Conservation (phyloP, 2,888 invertebrate species). For the Aphodius sticticus region DNA sequence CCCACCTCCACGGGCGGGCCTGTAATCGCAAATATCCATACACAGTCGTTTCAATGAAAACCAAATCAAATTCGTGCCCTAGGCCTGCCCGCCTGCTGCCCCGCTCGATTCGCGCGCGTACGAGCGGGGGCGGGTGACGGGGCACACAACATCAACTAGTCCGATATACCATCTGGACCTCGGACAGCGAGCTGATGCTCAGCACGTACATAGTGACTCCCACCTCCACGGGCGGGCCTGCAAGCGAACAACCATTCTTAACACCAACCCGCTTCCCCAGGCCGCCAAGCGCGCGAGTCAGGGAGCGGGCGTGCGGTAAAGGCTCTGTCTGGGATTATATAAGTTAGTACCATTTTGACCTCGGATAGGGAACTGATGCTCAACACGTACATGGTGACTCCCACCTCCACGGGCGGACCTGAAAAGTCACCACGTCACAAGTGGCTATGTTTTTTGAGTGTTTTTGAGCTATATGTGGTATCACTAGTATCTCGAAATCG, state of each 20-base stretch:
- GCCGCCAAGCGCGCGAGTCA: constrained; percentile 58
- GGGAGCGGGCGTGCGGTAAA: constrained; percentile 54
- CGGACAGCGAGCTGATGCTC: constrained; percentile 97
- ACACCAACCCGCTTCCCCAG: constrained; percentile 55
- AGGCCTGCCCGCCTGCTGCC: constrained; percentile 56
- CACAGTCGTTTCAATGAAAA: constrained; percentile 46
- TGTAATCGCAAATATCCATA: constrained; percentile 66
- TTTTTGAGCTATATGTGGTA: constrained; percentile 25
- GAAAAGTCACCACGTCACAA: constrained; percentile 66
- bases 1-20: constrained; percentile 97
- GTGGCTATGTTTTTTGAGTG: constrained; percentile 32
- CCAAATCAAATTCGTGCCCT: constrained; percentile 56
- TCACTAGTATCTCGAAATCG: background rate
- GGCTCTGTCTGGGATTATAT: constrained; percentile 40
- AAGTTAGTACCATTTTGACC: constrained; percentile 88
- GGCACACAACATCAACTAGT: constrained; percentile 47
- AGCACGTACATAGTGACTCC: constrained; percentile 98
- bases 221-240: constrained; percentile 96
- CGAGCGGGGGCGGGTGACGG: constrained; percentile 52
- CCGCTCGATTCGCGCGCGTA: constrained; percentile 51
- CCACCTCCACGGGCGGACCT: constrained; percentile 97
- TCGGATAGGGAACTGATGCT: constrained; percentile 98
- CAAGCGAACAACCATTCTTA: constrained; percentile 63
- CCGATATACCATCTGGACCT: constrained; percentile 90
- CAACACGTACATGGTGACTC: constrained; percentile 98